Evolutionary conservation across 2,797 vertebrate species (phyloP).

Genomic region (Acanthis flammea): DNA sequence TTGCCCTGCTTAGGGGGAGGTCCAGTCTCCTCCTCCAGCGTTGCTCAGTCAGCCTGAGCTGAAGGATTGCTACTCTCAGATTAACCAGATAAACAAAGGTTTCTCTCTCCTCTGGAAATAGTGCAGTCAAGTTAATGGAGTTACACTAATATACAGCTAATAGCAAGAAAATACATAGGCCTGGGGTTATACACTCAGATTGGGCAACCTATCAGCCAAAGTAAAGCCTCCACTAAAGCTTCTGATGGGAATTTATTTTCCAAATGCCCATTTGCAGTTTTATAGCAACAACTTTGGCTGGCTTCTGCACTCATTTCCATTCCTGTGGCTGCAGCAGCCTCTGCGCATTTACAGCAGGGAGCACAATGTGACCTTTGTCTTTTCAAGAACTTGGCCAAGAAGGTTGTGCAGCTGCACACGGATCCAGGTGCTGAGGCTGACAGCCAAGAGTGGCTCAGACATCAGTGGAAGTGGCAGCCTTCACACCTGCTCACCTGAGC

Average conservation of each 20-base stretch:
- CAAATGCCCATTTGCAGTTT: background rate
- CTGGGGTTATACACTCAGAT: background rate
- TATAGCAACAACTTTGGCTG: background rate
- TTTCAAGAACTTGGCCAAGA: background rate
- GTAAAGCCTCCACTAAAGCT: background rate
- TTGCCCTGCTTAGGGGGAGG: background rate
- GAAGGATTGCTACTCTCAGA: background rate
- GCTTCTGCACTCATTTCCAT: background rate
- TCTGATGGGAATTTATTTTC: background rate
- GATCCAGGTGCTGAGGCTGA: background rate
- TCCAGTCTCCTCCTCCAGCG: background rate
- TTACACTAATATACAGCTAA: background rate
- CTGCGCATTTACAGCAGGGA: background rate
- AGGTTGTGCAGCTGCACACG: conserved; percentile 4
- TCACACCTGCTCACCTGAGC: background rate
- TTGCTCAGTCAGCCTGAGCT: background rate
- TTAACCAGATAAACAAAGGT: background rate
- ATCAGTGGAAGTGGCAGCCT: background rate
- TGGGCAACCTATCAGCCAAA: background rate
- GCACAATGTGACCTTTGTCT: conserved; percentile 42
- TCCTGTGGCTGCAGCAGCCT: conserved; percentile 1
- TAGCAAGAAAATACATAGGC: background rate
- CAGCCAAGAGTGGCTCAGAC: background rate
- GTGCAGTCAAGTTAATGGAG: background rate
- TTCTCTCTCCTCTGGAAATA: conserved; percentile 14